Base-by-base conservation (phyloP, 2,888 invertebrate genomes). In the Eristalinus aeneus region DNA sequence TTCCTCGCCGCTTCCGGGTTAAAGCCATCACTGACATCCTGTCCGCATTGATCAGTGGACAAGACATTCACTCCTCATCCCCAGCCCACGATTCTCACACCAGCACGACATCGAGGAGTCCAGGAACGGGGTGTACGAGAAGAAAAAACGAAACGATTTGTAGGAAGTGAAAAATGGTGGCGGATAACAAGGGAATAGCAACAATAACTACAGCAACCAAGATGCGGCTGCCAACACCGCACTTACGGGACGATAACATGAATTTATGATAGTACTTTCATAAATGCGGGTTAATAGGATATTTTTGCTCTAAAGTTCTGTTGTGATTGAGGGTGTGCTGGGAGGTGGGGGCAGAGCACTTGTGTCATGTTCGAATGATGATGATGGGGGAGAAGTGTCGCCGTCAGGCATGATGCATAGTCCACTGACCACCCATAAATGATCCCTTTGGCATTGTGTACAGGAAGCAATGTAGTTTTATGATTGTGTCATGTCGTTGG, bases 201-300 rank as follows among this genome's bases (percentile, higher is more conserved):
- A 80, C 84, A 85, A 76, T 72, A 81, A 85, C 63, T 76, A 85
- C 76, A 76, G 68, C 76, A 76, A 85, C 80, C 73, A 81, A 85
- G 80, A 76, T 85, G 80, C 73, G 85, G 85, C 85, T 85, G 63
- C 81, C 81, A 73, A 81, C 56, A 81, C 81, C 81, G 76, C 73
- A 85, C 81, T 85, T 81, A 85, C 85, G 73, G 64, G 69, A 67
- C 85, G 85, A 85, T 81, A 85, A 85, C 85, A 85, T 69, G 85
- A 85, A 85, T 81, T 85, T 85, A 85, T 73, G 85, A 77, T 81
- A 76, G 68, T 76, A 69, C 81, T 85, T 81, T 73, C 76, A 85
- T 85, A 85, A 85, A 85, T 85, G 81, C 85, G 85, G 85, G 85
- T 85, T 85, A 85, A 85, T 85, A 85, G 85, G 85, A 76, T 85